Evolutionary conservation across 92 coral and sea anemone genomes (phyloP), one percentile per base, ranked within the genome.

Genomic region (Meandrina meandrites): DNA sequence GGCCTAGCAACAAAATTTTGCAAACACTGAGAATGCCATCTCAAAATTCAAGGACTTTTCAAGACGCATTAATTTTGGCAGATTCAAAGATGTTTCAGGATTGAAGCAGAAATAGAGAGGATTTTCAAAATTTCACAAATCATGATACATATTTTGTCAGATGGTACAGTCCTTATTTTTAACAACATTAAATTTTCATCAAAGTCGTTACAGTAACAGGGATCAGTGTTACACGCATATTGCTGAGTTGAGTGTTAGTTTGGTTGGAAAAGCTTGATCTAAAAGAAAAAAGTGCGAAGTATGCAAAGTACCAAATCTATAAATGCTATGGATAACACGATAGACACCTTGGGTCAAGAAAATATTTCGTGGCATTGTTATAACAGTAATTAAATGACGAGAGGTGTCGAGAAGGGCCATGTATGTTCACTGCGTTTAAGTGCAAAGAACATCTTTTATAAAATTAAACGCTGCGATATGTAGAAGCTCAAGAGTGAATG

Each of bases 331-430:
- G 30, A 60, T 4, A 66, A n/a, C 34, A 3, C 12, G 12, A 54
- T 15, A 66, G 71, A 27, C 71, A 10, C 16, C 70, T 9, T 64
- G 31, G 0, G 0, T 16, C 70, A 64, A 64, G 34, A 7, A 2
- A 66, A 10, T 5, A 66, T 27, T 27, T 66, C 71, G 71, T 66
- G 35, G 32, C 28, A 66, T 27, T 66, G 34, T 66, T 66, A 28
- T 1, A 27, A 27, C 71, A 28, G 19, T 5, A 77, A 50, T 30
- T n/a, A 42, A 76, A 40, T 27, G 57, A 35, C 27, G 30, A 76
- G 51, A 76, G 79, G 79, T 45, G 79, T 22, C 78, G 13, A 74
- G 13, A 74, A 74, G 40, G 4, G 45, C 30, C 78, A 74, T 28
- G 51, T 21, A 17, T 24, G n/a, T 34, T 74, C 47, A 75, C 40